Percentiles rank a stretch among this genome's conserved stretches.
These are phyloP conservation scores for Cepphus grylle DNA, from an alignment of 2,113 vertebrate species.

Conservation along the genomic window DNA sequence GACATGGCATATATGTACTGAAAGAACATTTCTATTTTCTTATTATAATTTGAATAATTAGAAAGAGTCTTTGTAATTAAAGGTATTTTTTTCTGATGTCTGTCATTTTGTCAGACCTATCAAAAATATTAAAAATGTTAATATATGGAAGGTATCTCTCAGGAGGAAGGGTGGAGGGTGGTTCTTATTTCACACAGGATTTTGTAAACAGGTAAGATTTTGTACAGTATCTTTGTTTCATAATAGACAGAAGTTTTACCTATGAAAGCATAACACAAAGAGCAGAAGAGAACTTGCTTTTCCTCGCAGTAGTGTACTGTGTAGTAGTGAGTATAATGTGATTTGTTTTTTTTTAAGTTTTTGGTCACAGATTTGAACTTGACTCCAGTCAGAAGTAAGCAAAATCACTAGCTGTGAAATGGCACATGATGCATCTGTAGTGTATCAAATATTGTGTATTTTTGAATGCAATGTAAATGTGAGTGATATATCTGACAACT, in stretches of 20 bases:
- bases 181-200: not conserved
- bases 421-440: not conserved
- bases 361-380: not conserved
- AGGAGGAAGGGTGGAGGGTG: not conserved
- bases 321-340: not conserved
- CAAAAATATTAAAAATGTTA: not conserved
- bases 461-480: not conserved
- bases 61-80: not conserved
- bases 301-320: not conserved
- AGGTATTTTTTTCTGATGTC: not conserved
- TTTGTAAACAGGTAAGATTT: not conserved
- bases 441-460: not conserved
- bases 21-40: not conserved
- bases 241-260: not conserved
- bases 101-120: not conserved
- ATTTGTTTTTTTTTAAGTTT: not conserved
- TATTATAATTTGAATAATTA: not conserved
- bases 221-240: not conserved
- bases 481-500: not conserved
- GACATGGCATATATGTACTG: not conserved
- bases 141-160: not conserved
- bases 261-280: not conserved
- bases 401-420: not conserved
- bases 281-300: not conserved
- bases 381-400: not conserved